Percentiles rank a stretch among this genome's conserved stretches.
Evolutionary conservation across 2,888 invertebrate species (phyloP).

Genomic region (Ecliptopera silaceata): DNA sequence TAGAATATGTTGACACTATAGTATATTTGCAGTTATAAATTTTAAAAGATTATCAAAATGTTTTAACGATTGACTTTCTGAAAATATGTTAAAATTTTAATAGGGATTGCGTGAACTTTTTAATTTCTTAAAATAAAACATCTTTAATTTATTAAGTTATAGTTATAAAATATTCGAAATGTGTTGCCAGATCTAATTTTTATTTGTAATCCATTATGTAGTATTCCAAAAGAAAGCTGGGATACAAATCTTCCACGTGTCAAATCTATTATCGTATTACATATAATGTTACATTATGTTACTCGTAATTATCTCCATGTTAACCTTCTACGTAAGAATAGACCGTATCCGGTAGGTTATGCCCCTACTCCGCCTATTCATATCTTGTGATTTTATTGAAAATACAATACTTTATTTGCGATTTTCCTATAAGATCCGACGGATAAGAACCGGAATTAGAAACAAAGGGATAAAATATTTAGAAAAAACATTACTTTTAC

Average conservation of each 20-base stretch:
- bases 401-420: no score
- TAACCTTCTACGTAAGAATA: slow-evolving; percentile 16
- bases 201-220: no score
- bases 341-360: slow-evolving; percentile 26
- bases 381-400: neutral
- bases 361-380: slow-evolving; percentile 8
- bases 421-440: neutral
- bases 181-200: no score
- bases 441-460: neutral
- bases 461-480: neutral
- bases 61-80: no score
- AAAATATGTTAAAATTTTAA: no score
- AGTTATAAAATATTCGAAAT: neutral
- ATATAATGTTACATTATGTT: no score
- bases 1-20: no score
- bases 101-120: no score
- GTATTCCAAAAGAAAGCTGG: neutral
- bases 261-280: neutral
- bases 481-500: no score
- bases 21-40: no score
- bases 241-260: neutral
- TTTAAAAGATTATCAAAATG: no score
- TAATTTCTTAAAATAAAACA: no score
- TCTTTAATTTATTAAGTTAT: slow-evolving; percentile 3
- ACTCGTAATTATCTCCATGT: neutral